Percentiles rank a stretch among this genome's conserved stretches.
These are phyloP conservation scores for Sphaerophoria taeniata DNA, from an alignment of 2,888 invertebrate species.

Conservation along the genomic window DNA sequence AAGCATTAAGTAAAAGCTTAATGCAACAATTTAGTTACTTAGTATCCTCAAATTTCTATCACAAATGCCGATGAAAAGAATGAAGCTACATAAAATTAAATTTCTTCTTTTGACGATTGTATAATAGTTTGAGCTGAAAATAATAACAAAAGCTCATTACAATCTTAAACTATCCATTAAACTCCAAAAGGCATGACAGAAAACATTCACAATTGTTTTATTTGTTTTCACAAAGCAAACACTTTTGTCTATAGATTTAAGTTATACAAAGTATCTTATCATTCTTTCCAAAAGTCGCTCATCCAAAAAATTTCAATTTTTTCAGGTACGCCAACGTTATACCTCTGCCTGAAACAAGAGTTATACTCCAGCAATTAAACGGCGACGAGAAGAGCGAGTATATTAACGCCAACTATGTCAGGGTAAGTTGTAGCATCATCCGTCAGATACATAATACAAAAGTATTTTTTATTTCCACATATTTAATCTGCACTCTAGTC, in stretches of 20 bases:
- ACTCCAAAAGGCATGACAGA: conserved; percentile 13
- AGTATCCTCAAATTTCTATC: too few species aligned
- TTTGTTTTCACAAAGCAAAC: neutral
- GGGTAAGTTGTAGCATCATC: conserved; percentile 86
- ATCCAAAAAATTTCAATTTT: conserved; percentile 42
- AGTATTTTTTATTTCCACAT: too few species aligned
- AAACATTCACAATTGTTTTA: conserved; percentile 1
- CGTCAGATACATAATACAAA: too few species aligned
- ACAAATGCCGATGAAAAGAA: neutral
- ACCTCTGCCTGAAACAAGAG: conserved; percentile 95
- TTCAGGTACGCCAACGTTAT: conserved; percentile 94
- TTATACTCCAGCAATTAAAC: conserved; percentile 88
- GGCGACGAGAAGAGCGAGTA: conserved; percentile 93
- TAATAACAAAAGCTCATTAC: neutral
- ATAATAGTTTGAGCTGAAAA: neutral
- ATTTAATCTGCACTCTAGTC: conserved; percentile 69
- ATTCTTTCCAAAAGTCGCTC: conserved; percentile 2
- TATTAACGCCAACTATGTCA: conserved; percentile 96
- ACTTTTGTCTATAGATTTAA: conserved; percentile 27
- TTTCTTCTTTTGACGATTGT: neutral
- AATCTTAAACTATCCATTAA: conserved; percentile 18
- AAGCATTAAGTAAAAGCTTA: too few species aligned
- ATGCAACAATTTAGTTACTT: too few species aligned
- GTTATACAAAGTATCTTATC: neutral
- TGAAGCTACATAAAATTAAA: neutral